Evolutionary conservation across 2,113 vertebrate genomes (phyloP), one percentile per base, ranked within the genome.

Genomic region (Centropus unirufus): DNA sequence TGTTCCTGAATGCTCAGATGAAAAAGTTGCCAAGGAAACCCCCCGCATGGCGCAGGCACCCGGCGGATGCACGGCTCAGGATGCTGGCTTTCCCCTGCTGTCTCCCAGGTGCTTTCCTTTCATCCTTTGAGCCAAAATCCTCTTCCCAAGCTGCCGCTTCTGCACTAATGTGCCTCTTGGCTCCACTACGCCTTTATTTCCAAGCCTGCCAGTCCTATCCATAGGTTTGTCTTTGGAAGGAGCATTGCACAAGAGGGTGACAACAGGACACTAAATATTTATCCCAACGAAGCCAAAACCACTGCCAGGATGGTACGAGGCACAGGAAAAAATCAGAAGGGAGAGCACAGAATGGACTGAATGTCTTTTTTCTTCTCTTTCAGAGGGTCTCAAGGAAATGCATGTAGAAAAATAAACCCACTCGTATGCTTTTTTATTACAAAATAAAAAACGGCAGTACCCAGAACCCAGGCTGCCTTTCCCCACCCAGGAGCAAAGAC

Each of bases 1-100:
- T 29, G 26, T 52, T 73, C n/a, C n/a, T 27, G 32, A 54, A 39
- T 2, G 1, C 19, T 44, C 14, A 26, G 11, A 24, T 6, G 40
- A 44, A 51, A 57, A 69, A 42, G 58, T 6, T n/a, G 22, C 32
- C 59, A 74, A 54, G 76, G 52, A 76, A 63, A 44, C 2, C 13
- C 55, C 55, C 67, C 8, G 0, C 0, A 6, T 3, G 15, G 44
- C 58, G n/a, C 12, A 18, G 0, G 1, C 14, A 4, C 21, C 2
- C 34, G 18, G 49, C 10, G 1, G 1, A 21, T 1, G 3, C 24
- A 3, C 23, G 54, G 30, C 55, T 29, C 64, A 11, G 2, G 2
- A 15, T 8, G 7, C 52, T 40, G 30, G 2, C 11, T 32, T 42
- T 17, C 19, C 64, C 32, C 27, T 26, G 39, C 39, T 23, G 3